Conservation (phyloP, 2,888 invertebrate species). For the Drosophila neotestacea region DNA sequence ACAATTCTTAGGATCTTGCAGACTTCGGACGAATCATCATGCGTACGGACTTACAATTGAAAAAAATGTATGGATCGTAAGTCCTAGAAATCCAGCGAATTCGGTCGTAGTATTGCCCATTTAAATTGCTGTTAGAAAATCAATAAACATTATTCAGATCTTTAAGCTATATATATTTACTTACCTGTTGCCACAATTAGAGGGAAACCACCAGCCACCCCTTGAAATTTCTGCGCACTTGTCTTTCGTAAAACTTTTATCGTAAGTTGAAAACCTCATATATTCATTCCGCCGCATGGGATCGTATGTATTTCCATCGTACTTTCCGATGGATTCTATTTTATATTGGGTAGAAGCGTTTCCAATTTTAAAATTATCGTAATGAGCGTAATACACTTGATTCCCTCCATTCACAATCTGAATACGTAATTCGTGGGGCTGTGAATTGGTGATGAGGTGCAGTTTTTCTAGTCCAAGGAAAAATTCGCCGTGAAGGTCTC, state of each 20-base stretch:
- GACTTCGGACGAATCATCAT: conserved; percentile 17
- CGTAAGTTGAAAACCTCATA: not conserved
- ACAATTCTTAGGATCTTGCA: not conserved
- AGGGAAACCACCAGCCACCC: conserved; percentile 9
- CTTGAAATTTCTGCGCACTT: accelerated
- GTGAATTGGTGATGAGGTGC: conserved; percentile 7
- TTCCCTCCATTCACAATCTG: accelerated
- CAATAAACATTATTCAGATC: not conserved
- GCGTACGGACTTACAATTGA: not conserved
- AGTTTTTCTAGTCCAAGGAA: conserved; percentile 34
- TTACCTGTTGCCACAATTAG: accelerated
- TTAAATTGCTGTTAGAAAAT: conserved; percentile 14
- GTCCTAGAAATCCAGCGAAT: too few relatives aligned
- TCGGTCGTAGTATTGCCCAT: not conserved
- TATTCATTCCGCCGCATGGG: accelerated
- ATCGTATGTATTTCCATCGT: not conserved
- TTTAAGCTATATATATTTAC: not conserved
- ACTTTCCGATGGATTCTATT: conserved; percentile 17
- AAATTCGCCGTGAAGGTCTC: not conserved
- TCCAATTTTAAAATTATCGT: conserved; percentile 19
- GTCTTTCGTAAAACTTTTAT: not conserved
- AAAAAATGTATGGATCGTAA: too few relatives aligned
- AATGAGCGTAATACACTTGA: accelerated
- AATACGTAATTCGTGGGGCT: conserved; percentile 5
- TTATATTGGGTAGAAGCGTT: not conserved